Base-by-base conservation (phyloP, 2,113 vertebrate genomes). In the Nothobranchius furzeri region DNA sequence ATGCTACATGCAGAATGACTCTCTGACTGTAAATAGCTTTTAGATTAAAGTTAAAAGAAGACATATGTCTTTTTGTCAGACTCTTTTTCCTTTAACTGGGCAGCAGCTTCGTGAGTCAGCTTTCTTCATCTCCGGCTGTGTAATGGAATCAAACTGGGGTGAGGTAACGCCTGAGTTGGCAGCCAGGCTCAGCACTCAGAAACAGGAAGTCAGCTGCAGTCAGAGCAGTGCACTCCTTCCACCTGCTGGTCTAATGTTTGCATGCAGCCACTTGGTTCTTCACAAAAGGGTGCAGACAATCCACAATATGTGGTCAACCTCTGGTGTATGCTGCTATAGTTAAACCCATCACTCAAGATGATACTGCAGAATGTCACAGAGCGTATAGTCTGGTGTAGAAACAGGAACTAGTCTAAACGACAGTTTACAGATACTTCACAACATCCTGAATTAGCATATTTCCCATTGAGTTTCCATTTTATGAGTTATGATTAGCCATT, bases 101-200 rank as follows among this genome's bases (percentile, higher is more conserved):
- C 69, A 45, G 75, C 66, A 53, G 64, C 45, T 20, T 71, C 60
- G 77, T 87, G 81, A 86, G 67, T 78, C 81, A 85, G 85, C 79
- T 68, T 68, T 79, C 4, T 15, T 58, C 68, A 43, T 49, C 75
- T 72, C 78, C 52, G 77, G 50, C 75, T 62, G 48, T 73, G 87
- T 83, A 80, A 85, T 85, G 85, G 83, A 86, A 85, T 79, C 82
- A 78, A 82, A 81, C 66, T 42, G 64, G 77, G 66, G 60, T 80
- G 72, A 83, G 74, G 75, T 82, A 79, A 87, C 78, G 77, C 82
- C 63, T 62, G 76, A 78, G 73, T n/a, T 82, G 86, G 78, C 84
- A 81, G 78, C 70, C 76, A 77, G 78, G 77, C 85, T 58, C 53
- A 8, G 78, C n/a, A 67, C 68, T 71, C 82, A 51, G n/a, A 59